Evolutionary conservation across 2,888 invertebrate genomes (phyloP), one percentile per base, ranked within the genome.

Genomic region (Amiota mariae): DNA sequence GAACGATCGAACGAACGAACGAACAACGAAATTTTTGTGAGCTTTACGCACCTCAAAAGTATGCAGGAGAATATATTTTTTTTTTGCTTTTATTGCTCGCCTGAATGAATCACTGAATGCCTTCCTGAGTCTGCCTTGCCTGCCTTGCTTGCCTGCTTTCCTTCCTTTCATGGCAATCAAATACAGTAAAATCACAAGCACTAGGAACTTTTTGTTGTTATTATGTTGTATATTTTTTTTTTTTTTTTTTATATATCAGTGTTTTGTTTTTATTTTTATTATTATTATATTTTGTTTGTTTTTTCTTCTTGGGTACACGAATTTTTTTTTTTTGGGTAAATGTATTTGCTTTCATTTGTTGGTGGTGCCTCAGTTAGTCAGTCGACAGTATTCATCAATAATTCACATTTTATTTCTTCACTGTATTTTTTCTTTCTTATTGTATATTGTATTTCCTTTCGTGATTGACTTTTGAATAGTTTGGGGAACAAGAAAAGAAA

Each of bases 321-420:
- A 11, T 13, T 15, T 54, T 54, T 57, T 70, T 6, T 70, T 71
- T 47, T 66, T 57, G 11, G 12, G 56, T 59, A n/a, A n/a, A n/a
- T 36, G 2, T 6, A 18, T 71, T 66, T 36, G 64, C 59, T 49
- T 73, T 73, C 24, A 71, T 72, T 68, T 24, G 66, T 56, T 48
- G 66, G 8, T 72, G 77, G 82, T 56, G 11, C 24, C 24, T 61
- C 59, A 1, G 24, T 63, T 8, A 11, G 63, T 12, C 63, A 24
- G 59, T 12, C 36, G 20, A 8, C 59, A 59, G 20, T 24, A 81
- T 79, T 86, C 82, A 86, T 87, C 84, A 85, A 85, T 87, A 85
- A 85, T 85, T 87, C 84, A 84, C 82, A 82, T 82, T 85, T 36
- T 81, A 84, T 82, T 87, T 82, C 77, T 73, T 75, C 61, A 63